Conservation (phyloP, 2,113 vertebrate genomes). For the Cichladusa arquata region DNA sequence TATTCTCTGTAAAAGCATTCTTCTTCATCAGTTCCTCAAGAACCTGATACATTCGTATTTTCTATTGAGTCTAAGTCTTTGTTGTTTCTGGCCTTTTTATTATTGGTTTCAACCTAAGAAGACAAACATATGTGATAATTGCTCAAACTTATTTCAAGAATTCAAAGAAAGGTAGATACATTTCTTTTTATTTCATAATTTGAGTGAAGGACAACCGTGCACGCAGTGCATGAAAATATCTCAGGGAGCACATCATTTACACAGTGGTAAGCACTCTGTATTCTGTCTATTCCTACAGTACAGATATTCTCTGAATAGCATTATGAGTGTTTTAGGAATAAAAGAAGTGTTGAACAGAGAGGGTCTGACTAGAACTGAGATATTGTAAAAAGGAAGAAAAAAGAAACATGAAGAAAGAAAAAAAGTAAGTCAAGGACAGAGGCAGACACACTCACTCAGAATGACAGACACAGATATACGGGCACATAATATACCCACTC, state of each 20-base stretch:
- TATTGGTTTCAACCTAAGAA: slow-evolving; percentile 59
- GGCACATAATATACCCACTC: slow-evolving; percentile 69
- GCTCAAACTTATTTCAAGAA: slow-evolving; percentile 68
- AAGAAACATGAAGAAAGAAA: slow-evolving; percentile 64
- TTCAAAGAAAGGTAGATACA: slow-evolving; percentile 62
- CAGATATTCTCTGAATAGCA: slow-evolving; percentile 73
- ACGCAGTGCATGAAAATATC: slow-evolving; percentile 43
- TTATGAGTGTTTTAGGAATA: slow-evolving; percentile 73
- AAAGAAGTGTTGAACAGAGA: slow-evolving; percentile 74
- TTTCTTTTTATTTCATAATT: slow-evolving; percentile 69
- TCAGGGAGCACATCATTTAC: slow-evolving; percentile 56
- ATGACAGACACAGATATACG: slow-evolving; percentile 43
- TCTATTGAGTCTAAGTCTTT: slow-evolving; percentile 34
- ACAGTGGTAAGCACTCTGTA: slow-evolving; percentile 48
- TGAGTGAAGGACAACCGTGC: slow-evolving; percentile 68
- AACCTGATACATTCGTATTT: slow-evolving; percentile 19
- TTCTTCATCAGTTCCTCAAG: not conserved
- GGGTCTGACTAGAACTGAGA: slow-evolving; percentile 74
- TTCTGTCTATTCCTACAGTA: slow-evolving; percentile 60
- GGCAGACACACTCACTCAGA: slow-evolving; percentile 57
- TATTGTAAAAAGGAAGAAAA: slow-evolving; percentile 69
- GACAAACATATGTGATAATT: slow-evolving; percentile 60
- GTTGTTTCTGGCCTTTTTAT: slow-evolving; percentile 44
- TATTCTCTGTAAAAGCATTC: not conserved
- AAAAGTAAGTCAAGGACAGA: slow-evolving; percentile 79